Percentiles rank a stretch among this genome's conserved stretches.
Evolutionary conservation across 1,140 invertebrate species (phyloP).

Genomic region (Drosophila insularis): DNA sequence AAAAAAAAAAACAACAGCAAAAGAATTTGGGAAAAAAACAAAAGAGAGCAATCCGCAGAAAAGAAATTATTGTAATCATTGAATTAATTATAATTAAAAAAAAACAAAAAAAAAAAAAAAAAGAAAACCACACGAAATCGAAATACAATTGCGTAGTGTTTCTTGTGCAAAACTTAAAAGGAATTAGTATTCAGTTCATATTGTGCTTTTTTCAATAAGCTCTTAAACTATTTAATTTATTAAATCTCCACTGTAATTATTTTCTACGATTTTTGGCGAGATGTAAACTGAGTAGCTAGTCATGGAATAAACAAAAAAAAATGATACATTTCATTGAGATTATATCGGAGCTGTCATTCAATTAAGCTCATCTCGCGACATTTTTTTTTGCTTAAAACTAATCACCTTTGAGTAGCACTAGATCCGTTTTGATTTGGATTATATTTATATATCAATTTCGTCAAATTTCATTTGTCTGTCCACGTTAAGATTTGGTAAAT

Average conservation of each 20-base stretch:
- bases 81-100: slow-evolving; percentile 81
- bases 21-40: slow-evolving; percentile 40
- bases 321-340: neutral
- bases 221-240: neutral
- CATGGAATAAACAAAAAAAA: neutral
- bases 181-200: neutral
- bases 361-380: neutral
- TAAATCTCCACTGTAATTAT: neutral
- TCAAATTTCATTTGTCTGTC: slow-evolving; percentile 1
- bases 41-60: slow-evolving; percentile 63
- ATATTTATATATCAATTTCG: neutral
- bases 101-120: slow-evolving; percentile 51
- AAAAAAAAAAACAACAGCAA: slow-evolving; percentile 43
- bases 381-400: too few relatives aligned
- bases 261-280: neutral
- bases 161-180: slow-evolving; percentile 9
- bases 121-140: slow-evolving; percentile 3
- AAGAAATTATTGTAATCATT: slow-evolving; percentile 81
- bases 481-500: slow-evolving; percentile 38
- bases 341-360: neutral
- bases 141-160: slow-evolving; percentile 41
- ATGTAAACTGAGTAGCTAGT: neutral
- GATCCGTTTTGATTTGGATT: neutral
- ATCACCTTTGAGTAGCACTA: too few relatives aligned
- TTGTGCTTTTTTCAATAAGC: neutral